These are phyloP conservation scores for Eilema sororculum DNA, from an alignment of 2,888 invertebrate species.

Conservation along the genomic window DNA sequence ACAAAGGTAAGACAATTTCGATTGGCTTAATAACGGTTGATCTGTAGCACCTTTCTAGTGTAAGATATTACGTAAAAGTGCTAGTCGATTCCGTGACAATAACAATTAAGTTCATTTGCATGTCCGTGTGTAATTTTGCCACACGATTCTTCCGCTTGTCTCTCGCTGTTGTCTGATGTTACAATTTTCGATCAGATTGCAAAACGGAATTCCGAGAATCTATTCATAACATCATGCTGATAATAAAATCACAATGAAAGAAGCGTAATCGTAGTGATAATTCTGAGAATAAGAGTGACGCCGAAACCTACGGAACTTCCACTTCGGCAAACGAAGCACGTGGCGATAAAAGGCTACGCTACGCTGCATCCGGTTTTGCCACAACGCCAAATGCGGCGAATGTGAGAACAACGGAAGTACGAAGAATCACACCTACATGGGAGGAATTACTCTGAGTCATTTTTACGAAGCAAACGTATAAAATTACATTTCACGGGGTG, in stretches of 20 bases:
- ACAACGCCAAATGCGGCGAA: conserved; percentile 65
- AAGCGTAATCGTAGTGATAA: conserved; percentile 45
- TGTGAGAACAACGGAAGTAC: conserved; percentile 77
- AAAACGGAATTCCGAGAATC: conserved; percentile 20
- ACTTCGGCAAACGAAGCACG: conserved; percentile 69
- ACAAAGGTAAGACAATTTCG: conserved; percentile 21
- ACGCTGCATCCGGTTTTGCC: conserved; percentile 70
- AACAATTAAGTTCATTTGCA: conserved; percentile 72
- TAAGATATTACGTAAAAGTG: conserved; percentile 46
- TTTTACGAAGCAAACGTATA: conserved; percentile 46
- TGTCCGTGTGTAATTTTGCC: conserved; percentile 64
- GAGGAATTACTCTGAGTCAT: conserved; percentile 65
- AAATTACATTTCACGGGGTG: conserved; percentile 29
- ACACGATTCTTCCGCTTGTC: conserved; percentile 67
- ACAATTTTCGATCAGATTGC: conserved; percentile 46
- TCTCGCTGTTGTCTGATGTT: conserved; percentile 66
- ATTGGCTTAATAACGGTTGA: conserved; percentile 16
- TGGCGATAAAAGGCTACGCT: conserved; percentile 71
- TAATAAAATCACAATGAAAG: conserved; percentile 22
- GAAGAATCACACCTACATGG: conserved; percentile 68
- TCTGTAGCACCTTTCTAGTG: conserved; percentile 28
- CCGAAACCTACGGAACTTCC: conserved; percentile 48
- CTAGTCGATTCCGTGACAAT: conserved; percentile 62
- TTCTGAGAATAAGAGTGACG: conserved; percentile 61
- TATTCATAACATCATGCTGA: conserved; percentile 20